phyloP scores from a whole-genome alignment of 2,797 vertebrate genomes.

The Cuniculus paca region DNA sequence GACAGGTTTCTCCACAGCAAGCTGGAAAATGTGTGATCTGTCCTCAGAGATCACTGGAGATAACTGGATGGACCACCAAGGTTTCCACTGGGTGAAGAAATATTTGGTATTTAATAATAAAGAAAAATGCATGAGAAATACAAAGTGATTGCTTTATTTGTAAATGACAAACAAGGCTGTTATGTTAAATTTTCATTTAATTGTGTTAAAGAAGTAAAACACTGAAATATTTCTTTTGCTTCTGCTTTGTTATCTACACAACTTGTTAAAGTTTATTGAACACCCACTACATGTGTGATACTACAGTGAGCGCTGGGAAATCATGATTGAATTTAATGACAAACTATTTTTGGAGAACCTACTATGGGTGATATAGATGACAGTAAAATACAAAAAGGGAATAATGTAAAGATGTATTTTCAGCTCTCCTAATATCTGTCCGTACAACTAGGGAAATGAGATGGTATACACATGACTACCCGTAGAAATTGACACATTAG shows the following conservation, averaged over 20 bases:
- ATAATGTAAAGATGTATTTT: neutral
- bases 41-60: slow-evolving; percentile 29
- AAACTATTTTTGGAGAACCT: neutral
- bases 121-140: neutral
- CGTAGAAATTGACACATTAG: neutral
- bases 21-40: neutral
- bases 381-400: neutral
- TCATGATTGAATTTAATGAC: neutral
- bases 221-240: neutral
- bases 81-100: neutral
- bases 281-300: neutral
- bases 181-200: neutral
- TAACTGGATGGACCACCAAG: accelerated
- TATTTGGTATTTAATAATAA: neutral
- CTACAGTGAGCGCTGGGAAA: neutral
- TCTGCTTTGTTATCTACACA: neutral
- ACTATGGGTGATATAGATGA: no score
- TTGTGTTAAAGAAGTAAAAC: neutral
- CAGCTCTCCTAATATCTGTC: neutral
- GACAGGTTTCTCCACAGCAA: neutral
- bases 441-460: neutral
- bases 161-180: neutral
- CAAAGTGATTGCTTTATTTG: neutral
- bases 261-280: neutral
- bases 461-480: neutral